Percentiles rank a stretch among this genome's conserved stretches.
Conservation (phyloP, 2,888 invertebrate genomes). For the Agrotis exclamationis region DNA sequence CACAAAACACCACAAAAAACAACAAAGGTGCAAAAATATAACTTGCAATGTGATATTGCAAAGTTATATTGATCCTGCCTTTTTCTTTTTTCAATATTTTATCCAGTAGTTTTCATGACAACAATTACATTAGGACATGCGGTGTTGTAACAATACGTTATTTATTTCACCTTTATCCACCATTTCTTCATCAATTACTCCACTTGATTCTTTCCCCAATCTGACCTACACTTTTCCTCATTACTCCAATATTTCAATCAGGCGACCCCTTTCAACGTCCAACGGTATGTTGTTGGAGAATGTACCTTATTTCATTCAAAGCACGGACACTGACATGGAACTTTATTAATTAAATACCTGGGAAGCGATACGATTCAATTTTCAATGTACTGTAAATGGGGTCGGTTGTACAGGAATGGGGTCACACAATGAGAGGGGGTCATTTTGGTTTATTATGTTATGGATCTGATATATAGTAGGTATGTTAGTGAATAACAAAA, state of each 20-base stretch:
- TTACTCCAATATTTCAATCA: conserved; percentile 40
- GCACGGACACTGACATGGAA: conserved; percentile 46
- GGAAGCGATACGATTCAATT: conserved; percentile 11
- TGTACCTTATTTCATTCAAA: conserved; percentile 50
- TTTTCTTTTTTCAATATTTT: too few relatives aligned
- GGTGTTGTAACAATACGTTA: background rate
- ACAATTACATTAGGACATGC: too few relatives aligned
- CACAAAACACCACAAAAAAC: too few relatives aligned
- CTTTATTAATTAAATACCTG: conserved; percentile 63
- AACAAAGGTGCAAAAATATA: background rate
- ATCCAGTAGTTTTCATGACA: too few relatives aligned
- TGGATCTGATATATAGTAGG: conserved; percentile 1
- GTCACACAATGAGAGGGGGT: conserved; percentile 9
- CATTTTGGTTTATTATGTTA: conserved; percentile 14
- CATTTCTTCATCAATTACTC: background rate
- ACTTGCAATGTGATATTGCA: too few relatives aligned
- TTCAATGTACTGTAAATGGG: conserved; percentile 32
- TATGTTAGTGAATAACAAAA: too few relatives aligned
- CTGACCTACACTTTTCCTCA: background rate
- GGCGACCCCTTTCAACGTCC: background rate
- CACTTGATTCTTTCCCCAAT: background rate
- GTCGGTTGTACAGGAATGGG: conserved; percentile 38
- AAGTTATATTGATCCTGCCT: too few relatives aligned
- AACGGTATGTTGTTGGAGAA: conserved; percentile 35
- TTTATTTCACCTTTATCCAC: background rate